Conservation (phyloP, 2,113 vertebrate genomes). For the Megaleporinus macrocephalus region DNA sequence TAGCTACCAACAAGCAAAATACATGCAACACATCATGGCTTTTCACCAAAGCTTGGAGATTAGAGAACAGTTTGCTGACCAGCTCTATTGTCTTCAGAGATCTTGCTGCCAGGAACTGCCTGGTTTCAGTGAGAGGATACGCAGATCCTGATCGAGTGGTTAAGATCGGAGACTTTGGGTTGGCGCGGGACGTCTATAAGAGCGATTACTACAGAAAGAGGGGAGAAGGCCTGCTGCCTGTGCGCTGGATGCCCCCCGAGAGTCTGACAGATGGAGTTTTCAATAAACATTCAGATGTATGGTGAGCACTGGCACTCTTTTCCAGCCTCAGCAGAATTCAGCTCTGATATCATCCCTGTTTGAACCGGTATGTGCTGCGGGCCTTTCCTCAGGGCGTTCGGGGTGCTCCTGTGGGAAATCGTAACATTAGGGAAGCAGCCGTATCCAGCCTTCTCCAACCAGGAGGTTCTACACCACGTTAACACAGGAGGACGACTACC, state of each 20-base stretch:
- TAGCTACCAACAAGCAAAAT: too few relatives aligned
- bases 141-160: conserved; percentile 61
- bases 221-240: conserved; percentile 80
- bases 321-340: background rate
- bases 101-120: conserved; percentile 81
- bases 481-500: conserved; percentile 73
- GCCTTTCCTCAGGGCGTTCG: conserved; percentile 75
- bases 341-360: background rate
- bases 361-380: background rate
- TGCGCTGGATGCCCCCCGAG: conserved; percentile 84
- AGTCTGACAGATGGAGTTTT: conserved; percentile 82
- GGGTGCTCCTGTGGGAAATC: conserved; percentile 80
- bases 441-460: conserved; percentile 80
- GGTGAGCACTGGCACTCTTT: conserved; percentile 67
- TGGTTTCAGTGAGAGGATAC: conserved; percentile 79
- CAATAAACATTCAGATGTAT: conserved; percentile 78
- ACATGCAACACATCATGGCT: too few relatives aligned
- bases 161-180: conserved; percentile 83
- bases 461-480: conserved; percentile 78
- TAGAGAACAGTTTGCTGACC: too few relatives aligned
- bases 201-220: conserved; percentile 84
- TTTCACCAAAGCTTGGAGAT: too few relatives aligned
- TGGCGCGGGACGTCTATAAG: conserved; percentile 82
- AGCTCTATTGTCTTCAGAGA: conserved; percentile 67
- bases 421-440: conserved; percentile 80